Evolutionary conservation across 1,140 invertebrate species (phyloP).

Genomic region (Eurosta solidaginis): DNA sequence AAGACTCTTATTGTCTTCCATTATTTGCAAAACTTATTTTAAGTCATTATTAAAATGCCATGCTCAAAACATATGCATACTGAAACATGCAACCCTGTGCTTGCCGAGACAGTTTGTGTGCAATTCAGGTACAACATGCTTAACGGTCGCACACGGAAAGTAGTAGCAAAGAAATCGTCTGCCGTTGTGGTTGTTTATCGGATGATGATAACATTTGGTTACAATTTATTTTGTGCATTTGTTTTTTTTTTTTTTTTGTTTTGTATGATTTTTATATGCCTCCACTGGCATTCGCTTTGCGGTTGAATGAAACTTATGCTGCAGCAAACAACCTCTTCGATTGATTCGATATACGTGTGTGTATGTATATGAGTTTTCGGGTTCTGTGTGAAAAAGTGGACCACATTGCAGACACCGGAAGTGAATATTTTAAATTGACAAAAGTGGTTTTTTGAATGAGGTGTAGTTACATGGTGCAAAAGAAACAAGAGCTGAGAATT

Average conservation of each 20-base stretch:
- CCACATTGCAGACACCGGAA: slow-evolving; percentile 16
- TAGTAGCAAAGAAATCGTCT: slow-evolving; percentile 23
- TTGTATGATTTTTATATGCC: too few species aligned
- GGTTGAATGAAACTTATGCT: slow-evolving; percentile 16
- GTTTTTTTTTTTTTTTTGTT: background rate
- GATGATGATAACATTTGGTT: background rate
- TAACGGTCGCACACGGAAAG: background rate
- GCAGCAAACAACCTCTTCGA: background rate
- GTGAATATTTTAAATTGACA: background rate
- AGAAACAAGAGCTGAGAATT: too few species aligned
- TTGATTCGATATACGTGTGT: background rate
- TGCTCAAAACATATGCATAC: too few species aligned
- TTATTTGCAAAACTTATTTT: too few species aligned
- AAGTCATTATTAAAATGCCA: too few species aligned
- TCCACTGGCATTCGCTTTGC: background rate
- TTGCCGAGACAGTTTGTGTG: background rate
- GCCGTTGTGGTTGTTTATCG: background rate
- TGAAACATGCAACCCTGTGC: background rate
- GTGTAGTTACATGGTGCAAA: too few species aligned
- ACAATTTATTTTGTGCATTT: background rate
- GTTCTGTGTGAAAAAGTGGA: slow-evolving; percentile 20
- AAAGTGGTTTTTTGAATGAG: background rate
- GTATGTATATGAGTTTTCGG: background rate
- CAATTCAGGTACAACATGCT: background rate
- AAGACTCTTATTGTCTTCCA: too few species aligned